These are phyloP conservation scores for Hydrolagus affinis DNA, from an alignment of 2,113 vertebrate species.

Conservation along the genomic window DNA sequence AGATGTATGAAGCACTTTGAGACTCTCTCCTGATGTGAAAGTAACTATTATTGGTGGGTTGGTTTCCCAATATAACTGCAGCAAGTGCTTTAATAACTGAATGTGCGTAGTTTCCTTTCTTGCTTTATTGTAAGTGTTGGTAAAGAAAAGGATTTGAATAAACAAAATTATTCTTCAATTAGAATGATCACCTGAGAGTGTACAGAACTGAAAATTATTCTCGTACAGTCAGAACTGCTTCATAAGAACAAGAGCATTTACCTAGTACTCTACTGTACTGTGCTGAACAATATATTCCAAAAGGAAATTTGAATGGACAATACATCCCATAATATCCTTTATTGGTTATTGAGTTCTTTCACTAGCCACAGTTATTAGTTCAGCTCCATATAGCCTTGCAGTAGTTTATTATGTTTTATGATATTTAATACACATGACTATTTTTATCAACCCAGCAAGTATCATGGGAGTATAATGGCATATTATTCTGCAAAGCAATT, in stretches of 20 bases:
- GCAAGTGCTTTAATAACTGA: too few relatives aligned
- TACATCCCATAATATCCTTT: not conserved
- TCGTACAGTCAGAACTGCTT: too few relatives aligned
- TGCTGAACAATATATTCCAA: not conserved
- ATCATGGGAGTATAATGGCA: not conserved
- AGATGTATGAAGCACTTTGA: too few relatives aligned
- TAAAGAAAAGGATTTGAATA: too few relatives aligned
- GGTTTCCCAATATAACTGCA: too few relatives aligned
- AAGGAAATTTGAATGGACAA: not conserved
- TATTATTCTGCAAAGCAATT: not conserved
- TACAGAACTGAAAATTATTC: too few relatives aligned
- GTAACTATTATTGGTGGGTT: too few relatives aligned
- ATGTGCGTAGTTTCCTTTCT: too few relatives aligned
- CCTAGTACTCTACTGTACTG: too few relatives aligned
- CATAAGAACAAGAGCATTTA: too few relatives aligned
- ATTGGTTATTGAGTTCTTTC: not conserved
- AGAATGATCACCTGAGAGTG: not conserved
- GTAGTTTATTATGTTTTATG: slow-evolving; percentile 21
- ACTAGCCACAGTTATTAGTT: not conserved
- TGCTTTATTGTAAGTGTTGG: too few relatives aligned
- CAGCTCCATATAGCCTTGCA: not conserved
- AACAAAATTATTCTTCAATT: not conserved
- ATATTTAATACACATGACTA: slow-evolving; percentile 25
- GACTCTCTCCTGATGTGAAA: too few relatives aligned
- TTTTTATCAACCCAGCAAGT: not conserved